These are phyloP conservation scores for Babylonia areolata DNA, from an alignment of 1,140 invertebrate genomes.

Conservation along the genomic window DNA sequence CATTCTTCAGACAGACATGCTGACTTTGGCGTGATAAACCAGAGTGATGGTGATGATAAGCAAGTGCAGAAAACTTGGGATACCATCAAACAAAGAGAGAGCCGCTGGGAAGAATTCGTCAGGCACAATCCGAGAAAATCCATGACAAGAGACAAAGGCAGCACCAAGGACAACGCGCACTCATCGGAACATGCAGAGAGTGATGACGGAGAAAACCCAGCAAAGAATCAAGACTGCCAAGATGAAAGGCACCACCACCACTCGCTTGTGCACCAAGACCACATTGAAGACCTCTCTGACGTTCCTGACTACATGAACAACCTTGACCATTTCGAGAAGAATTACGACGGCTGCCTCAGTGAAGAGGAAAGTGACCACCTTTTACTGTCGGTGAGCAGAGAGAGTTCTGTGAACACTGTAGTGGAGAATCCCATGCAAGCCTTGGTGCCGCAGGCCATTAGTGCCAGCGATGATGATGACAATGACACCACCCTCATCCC, in stretches of 20 bases:
- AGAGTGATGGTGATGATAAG: neutral
- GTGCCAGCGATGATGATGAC: neutral
- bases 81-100: neutral
- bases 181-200: neutral
- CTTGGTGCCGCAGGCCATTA: neutral
- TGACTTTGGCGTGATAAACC: neutral
- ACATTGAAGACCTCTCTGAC: neutral
- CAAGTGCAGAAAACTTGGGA: neutral
- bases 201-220: neutral
- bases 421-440: neutral
- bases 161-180: neutral
- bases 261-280: neutral
- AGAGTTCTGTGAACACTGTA: constrained; percentile 2
- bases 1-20: neutral
- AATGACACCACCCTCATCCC: neutral
- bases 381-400: neutral
- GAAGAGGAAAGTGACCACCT: neutral
- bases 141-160: neutral
- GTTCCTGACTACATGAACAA: neutral
- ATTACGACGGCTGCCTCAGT: too few species aligned
- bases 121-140: neutral
- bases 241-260: neutral
- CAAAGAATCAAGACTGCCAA: neutral
- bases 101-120: neutral
- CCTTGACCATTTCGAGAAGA: too few species aligned